Percentiles rank a stretch among this genome's conserved stretches.
Conservation (phyloP, 2,797 vertebrate species). For the Florisuga fusca region DNA sequence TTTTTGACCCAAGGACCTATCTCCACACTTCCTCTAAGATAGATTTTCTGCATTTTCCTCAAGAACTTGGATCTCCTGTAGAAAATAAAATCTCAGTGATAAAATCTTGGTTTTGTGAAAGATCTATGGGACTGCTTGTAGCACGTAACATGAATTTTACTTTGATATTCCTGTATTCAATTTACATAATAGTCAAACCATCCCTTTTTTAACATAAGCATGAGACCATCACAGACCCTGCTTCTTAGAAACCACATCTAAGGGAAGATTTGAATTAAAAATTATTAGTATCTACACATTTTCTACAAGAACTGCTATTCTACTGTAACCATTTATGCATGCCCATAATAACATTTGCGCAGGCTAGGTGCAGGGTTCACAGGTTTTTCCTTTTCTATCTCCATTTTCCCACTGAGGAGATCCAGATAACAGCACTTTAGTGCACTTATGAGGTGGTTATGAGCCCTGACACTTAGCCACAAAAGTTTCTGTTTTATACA, state of each 20-base stretch:
- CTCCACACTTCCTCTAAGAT: not conserved
- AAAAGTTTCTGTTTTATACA: not conserved
- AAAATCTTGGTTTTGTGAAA: not conserved
- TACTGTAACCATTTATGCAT: not conserved
- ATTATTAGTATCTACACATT: not conserved
- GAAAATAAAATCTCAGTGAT: not conserved
- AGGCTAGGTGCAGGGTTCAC: not conserved
- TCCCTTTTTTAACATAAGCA: not conserved
- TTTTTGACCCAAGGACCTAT: not conserved
- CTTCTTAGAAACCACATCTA: not conserved
- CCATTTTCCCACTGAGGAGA: not conserved
- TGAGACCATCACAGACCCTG: not conserved
- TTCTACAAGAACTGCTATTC: not conserved
- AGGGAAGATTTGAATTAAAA: not conserved
- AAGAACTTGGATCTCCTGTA: not conserved
- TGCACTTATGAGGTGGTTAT: not conserved
- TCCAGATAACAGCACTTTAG: not conserved
- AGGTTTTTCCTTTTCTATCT: not conserved
- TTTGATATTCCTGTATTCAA: not conserved
- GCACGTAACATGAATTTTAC: not conserved
- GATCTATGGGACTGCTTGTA: not conserved
- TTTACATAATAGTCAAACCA: not conserved
- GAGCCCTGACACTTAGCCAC: not conserved
- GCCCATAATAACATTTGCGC: not conserved
- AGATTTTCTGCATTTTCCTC: not conserved